Evolutionary conservation across 2,888 invertebrate genomes (phyloP), one percentile per base, ranked within the genome.

Genomic region (Mesochorus sp.): DNA sequence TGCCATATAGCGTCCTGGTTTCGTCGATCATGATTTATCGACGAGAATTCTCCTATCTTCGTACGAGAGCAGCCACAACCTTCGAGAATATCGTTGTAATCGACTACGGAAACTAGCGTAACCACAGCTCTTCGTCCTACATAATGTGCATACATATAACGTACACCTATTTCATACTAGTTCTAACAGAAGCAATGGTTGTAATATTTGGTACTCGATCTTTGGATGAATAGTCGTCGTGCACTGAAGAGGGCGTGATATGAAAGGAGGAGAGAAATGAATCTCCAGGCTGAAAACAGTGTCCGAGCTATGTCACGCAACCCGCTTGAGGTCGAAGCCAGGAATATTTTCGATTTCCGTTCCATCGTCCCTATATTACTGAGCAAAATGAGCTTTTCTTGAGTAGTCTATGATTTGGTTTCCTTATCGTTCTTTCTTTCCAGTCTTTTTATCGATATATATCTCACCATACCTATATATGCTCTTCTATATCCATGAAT

Each of bases 21-120:
- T 78, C 78, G 74, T 74, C 78, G 78, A 78, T 78, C 78, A 74
- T 78, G 74, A 78, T 78, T 78, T 78, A 78, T 78, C 64, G 74
- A 70, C 61, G 66, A 66, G 70, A 70, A 64, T 57, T 74, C 74
- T 67, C 51, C 55, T 37, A 34, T 53, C 12, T 49, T 34, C 49
- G 28, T 34, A 34, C 51, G 17, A n/a, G 17, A 51, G 28, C 66
- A 61, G 47, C 44, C 64, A 12, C 68, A 57, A 59, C 49, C 64
- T 77, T 80, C 72, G 64, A 68, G 79, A 72, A 73, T 76, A 76
- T 70, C 67, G 51, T 51, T 57, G 78, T 71, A 78, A 70, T 74
- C 78, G 78, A 74, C 64, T 66, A 39, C 76, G 79, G 76, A 77
- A 80, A 80, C 70, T 80, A 73, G 68, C 59, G 64, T 64, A 76